Conservation (phyloP, 2,113 vertebrate genomes). For the Cyphomyrus plagiostoma region DNA sequence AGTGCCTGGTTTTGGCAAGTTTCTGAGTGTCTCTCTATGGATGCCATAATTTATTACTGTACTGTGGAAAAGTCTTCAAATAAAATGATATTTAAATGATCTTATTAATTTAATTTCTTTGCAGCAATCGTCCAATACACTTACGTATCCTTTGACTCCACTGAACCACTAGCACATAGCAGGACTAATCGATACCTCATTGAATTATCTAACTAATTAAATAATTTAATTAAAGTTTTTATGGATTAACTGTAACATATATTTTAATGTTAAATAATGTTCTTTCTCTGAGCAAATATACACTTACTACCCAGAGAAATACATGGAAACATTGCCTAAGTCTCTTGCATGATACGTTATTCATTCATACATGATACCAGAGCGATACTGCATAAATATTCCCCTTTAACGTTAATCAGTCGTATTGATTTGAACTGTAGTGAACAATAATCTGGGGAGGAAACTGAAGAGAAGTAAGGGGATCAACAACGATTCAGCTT, state of each 20-base stretch:
- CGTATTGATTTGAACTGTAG: background rate
- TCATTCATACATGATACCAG: background rate
- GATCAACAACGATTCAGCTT: too few relatives aligned
- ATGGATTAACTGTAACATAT: background rate
- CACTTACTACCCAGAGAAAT: background rate
- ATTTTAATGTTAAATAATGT: background rate
- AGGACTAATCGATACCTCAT: background rate
- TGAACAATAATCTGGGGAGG: background rate
- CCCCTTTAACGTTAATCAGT: background rate
- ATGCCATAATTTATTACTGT: background rate
- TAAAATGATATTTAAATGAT: background rate
- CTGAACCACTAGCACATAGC: background rate
- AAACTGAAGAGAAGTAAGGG: background rate
- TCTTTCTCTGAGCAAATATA: background rate
- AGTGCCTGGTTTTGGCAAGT: background rate
- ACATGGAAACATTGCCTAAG: background rate
- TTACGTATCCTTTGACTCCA: background rate
- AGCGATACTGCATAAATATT: background rate
- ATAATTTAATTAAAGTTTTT: background rate
- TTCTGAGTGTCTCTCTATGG: background rate
- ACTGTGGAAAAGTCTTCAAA: background rate
- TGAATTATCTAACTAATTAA: background rate
- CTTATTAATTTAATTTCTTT: background rate
- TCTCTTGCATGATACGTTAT: background rate
- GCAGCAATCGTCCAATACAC: background rate